Base-by-base conservation (phyloP, 2,888 invertebrate genomes). In the Gymnosoma rotundatum region DNA sequence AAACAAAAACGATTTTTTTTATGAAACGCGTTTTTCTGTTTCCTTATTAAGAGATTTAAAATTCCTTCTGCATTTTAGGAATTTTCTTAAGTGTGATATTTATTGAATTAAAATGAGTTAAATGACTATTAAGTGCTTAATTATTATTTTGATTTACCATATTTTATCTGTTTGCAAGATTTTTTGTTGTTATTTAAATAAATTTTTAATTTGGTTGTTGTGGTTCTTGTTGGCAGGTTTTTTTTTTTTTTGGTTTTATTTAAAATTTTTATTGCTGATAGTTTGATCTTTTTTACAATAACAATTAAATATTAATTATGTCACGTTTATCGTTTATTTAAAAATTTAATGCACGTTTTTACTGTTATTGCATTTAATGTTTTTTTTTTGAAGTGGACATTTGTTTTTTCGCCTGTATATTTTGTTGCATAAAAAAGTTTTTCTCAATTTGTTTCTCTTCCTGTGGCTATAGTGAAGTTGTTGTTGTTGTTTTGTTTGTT, bases 221-320 rank as follows among this genome's bases (percentile, higher is more conserved):
- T 67, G 54, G 18, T 54, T 52, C 45, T 72, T 75, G 69, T 36
- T 70, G 83, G 75, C 75, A 83, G 75, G n/a, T n/a, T n/a, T n/a
- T 78, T 66, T 74, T 20, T 56, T 70, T 14, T 12, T 50, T 0
- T 14, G 4, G 20, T 73, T 73, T 78, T 48, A 38, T 64, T 66
- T 60, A 48, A 60, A 52, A 20, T 63, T 70, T 12, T 74, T 73
- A 21, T 73, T 72, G 50, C 63, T 73, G 72, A 16, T 60, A 67
- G 60, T 18, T 50, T 52, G 4, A 48, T 48, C 60, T 52, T 76
- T 56, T 66, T 56, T 38, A 14, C 42, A 58, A 25, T 56, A 66
- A 58, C 60, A 73, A 73, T 79, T 67, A 73, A 69, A 75, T 81
- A 81, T 78, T 86, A 83, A 81, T 83, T 78, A 78, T 72, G 52